Conservation (phyloP, 2,113 vertebrate genomes). For the Genyomyrus donnyi region DNA sequence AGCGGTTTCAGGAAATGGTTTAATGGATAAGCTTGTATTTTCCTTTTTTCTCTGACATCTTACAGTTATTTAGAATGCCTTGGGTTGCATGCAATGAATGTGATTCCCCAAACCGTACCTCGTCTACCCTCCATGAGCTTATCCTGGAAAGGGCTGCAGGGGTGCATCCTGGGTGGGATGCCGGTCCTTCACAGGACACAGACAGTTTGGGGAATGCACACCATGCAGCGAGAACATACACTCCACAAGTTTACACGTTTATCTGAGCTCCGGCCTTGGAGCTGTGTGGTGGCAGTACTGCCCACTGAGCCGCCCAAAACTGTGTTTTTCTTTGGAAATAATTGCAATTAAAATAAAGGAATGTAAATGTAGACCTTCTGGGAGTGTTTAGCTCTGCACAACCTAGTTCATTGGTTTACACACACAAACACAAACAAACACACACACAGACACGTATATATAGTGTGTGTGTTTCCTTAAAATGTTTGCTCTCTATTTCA, state of each 20-base stretch:
- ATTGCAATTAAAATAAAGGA: background rate
- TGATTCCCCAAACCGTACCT: background rate
- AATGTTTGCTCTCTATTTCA: conserved; percentile 37
- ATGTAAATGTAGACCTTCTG: background rate
- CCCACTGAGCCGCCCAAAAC: background rate
- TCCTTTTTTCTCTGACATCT: background rate
- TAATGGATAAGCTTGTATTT: background rate
- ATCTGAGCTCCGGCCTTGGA: background rate
- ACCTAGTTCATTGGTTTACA: background rate
- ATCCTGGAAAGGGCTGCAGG: background rate
- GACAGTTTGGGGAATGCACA: background rate
- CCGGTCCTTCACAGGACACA: background rate
- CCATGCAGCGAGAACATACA: background rate
- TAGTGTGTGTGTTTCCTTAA: conserved; percentile 30
- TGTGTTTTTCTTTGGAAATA: background rate
- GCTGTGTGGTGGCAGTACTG: background rate
- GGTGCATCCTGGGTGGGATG: background rate
- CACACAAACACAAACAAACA: background rate
- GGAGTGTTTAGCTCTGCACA: background rate
- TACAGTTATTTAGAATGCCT: background rate
- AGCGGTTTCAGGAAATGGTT: background rate
- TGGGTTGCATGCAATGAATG: background rate
- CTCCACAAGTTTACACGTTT: background rate
- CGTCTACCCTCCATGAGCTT: background rate
- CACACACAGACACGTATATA: background rate